Percentiles rank a stretch among this genome's conserved stretches.
phyloP scores from a whole-genome alignment of 2,888 invertebrate species.

The Leptopilina syphax region DNA sequence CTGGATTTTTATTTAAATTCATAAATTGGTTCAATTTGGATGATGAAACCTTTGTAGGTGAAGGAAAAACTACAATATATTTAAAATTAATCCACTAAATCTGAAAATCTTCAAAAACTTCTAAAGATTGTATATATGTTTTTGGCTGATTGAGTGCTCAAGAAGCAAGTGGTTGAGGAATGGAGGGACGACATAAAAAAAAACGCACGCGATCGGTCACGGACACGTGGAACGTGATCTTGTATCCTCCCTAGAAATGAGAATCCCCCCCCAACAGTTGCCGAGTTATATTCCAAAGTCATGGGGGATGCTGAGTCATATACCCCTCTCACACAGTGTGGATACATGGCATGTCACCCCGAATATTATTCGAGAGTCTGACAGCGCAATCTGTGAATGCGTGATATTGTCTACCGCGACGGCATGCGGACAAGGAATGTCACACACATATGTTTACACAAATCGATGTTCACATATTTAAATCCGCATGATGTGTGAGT shows the following conservation, averaged over 20 bases:
- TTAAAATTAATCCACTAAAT: too few relatives aligned
- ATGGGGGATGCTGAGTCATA: slow-evolving; percentile 71
- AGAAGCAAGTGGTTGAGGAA: slow-evolving; percentile 31
- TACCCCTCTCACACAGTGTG: slow-evolving; percentile 53
- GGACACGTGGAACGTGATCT: slow-evolving; percentile 64
- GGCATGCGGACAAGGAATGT: slow-evolving; percentile 58
- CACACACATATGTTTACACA: slow-evolving; percentile 53
- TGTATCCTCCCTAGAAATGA: slow-evolving; percentile 51
- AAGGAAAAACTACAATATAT: too few relatives aligned
- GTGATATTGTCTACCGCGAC: slow-evolving; percentile 64
- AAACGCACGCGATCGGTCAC: slow-evolving; percentile 67
- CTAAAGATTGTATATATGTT: too few relatives aligned
- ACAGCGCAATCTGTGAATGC: slow-evolving; percentile 74
- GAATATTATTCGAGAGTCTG: slow-evolving; percentile 72
- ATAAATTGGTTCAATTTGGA: too few relatives aligned
- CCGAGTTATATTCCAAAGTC: slow-evolving; percentile 40
- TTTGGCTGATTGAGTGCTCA: slow-evolving; percentile 38
- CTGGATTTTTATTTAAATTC: too few relatives aligned
- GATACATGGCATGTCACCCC: slow-evolving; percentile 67
- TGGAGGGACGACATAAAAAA: slow-evolving; percentile 20
- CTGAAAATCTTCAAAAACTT: too few relatives aligned
- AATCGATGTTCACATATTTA: slow-evolving; percentile 1
- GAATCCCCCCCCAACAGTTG: slow-evolving; percentile 43
- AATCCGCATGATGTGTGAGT: not conserved
- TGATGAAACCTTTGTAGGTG: too few relatives aligned